Evolutionary conservation across 1,140 invertebrate genomes (phyloP).

Genomic region (Aphelenchoides besseyi): DNA sequence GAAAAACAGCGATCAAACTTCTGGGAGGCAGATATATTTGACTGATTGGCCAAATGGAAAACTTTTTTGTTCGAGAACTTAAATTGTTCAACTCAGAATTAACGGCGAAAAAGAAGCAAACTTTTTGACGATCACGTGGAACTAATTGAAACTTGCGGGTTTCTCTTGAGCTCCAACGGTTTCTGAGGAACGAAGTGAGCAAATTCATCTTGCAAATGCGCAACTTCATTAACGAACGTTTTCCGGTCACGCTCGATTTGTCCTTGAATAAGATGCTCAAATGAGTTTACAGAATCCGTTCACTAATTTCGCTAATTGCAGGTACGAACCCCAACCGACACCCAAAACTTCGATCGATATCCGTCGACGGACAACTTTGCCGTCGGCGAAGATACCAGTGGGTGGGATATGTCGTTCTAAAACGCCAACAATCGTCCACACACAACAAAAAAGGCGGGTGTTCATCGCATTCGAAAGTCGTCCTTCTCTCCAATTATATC

Average conservation of each 20-base stretch:
- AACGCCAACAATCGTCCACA: no score
- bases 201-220: background rate
- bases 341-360: slow-evolving; percentile 57
- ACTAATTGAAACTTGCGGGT: background rate
- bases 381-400: slow-evolving; percentile 45
- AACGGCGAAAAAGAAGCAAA: background rate
- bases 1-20: background rate
- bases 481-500: background rate
- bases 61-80: background rate
- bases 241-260: background rate
- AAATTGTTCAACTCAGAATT: background rate
- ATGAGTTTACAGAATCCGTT: background rate
- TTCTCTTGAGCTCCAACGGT: background rate
- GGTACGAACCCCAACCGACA: slow-evolving; percentile 52
- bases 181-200: no score
- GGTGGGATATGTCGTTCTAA: slow-evolving; percentile 58
- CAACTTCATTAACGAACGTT: background rate
- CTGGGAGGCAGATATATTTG: no score
- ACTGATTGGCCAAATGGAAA: background rate
- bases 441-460: no score
- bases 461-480: background rate
- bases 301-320: slow-evolving; percentile 27
- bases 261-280: no score
- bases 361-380: slow-evolving; percentile 55
- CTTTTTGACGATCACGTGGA: no score